Evolutionary conservation across 2,113 vertebrate genomes (phyloP).

Genomic region (Cranoglanis bouderius): DNA sequence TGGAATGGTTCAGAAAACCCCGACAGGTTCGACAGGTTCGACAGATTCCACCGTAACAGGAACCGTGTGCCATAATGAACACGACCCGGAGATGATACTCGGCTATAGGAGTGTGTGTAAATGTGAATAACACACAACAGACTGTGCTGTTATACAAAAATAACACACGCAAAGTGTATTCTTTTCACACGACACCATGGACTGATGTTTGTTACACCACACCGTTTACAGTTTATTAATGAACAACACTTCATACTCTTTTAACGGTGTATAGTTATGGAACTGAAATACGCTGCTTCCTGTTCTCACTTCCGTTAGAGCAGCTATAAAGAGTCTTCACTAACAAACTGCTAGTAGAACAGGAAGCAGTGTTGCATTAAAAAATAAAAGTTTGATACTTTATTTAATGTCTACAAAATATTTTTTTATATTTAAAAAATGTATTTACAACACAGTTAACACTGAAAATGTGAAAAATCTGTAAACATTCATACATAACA

Average conservation of each 20-base stretch:
- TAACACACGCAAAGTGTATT: background rate
- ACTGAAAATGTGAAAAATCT: background rate
- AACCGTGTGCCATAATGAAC: background rate
- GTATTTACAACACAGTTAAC: too few relatives aligned
- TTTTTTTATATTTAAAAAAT: too few relatives aligned
- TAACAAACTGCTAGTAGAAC: too few relatives aligned
- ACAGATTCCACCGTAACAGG: background rate
- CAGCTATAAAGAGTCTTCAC: background rate
- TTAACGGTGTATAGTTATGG: too few relatives aligned
- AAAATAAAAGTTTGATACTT: background rate
- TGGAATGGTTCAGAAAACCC: slow-evolving; percentile 1
- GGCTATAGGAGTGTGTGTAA: background rate
- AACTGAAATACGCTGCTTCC: background rate
- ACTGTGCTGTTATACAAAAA: background rate
- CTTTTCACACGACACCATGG: too few relatives aligned
- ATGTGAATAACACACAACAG: background rate
- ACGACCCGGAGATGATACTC: background rate
- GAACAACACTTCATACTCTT: too few relatives aligned
- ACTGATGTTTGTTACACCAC: too few relatives aligned
- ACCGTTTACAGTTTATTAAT: too few relatives aligned
- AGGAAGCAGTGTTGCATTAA: too few relatives aligned
- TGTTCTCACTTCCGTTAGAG: background rate
- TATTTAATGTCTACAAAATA: background rate
- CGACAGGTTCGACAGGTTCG: slow-evolving; percentile 33
- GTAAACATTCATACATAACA: too few relatives aligned